Base-by-base conservation (phyloP, 1,140 invertebrate species). In the Hydropsyche tenuis region DNA sequence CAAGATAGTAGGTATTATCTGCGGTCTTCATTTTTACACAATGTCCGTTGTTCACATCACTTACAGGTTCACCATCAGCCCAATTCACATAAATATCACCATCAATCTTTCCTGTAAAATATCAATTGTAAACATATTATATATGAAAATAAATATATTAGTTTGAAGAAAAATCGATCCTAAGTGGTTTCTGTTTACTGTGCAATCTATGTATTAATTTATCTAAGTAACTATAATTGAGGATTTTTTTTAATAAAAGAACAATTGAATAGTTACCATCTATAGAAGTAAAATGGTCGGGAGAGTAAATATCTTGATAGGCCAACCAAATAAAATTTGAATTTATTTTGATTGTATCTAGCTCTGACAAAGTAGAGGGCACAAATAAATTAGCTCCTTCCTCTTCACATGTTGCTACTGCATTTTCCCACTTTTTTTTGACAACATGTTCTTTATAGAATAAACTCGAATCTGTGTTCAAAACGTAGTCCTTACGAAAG, bases 221-320 rank as follows among this genome's bases (percentile, higher is more conserved):
- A n/a, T n/a, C n/a, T n/a, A n/a, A n/a, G n/a, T n/a, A n/a, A n/a
- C n/a, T n/a, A n/a, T n/a, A n/a, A n/a, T n/a, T n/a, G n/a, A n/a
- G n/a, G n/a, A n/a, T n/a, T n/a, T n/a, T n/a, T n/a, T n/a, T n/a
- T n/a, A n/a, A n/a, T n/a, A n/a, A n/a, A n/a, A n/a, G n/a, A n/a
- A n/a, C n/a, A n/a, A n/a, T n/a, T n/a, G n/a, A n/a, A n/a, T n/a
- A n/a, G n/a, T n/a, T 12, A 37, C 22, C n/a, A 20, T 63, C 72
- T 60, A 65, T n/a, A 5, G 73, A 69, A 12, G 43, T 18, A 42
- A 74, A 74, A 16, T 69, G 37, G 42, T 65, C 73, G 12, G 69
- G 42, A 14, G n/a, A 48, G 27, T 16, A 69, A 18, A 60, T 60
- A 20, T 74, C 73, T 25, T 74, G 65, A 6, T 48, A 16, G 14